A percentile compares a stretch with the other conserved stretches of the same genome.
phyloP scores from a whole-genome alignment of 1,140 invertebrate species.

The Drosophila saltans region DNA sequence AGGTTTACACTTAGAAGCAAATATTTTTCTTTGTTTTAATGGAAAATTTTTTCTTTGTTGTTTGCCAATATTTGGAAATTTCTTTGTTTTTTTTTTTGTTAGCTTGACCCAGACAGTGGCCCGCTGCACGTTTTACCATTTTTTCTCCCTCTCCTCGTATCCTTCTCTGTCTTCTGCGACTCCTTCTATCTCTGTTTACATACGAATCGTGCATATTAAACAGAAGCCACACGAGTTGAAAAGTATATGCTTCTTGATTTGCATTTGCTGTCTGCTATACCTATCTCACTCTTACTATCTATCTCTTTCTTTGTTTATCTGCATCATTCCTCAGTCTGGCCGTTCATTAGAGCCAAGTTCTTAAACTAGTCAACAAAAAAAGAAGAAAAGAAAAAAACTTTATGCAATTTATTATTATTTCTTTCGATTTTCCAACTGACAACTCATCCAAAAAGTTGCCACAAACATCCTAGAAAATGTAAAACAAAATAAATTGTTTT shows the following conservation, averaged over 20 bases:
- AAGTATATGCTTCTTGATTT: constrained; percentile 23
- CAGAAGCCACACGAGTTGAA: constrained; percentile 41
- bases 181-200: constrained; percentile 1
- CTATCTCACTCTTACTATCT: not conserved
- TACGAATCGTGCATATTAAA: constrained; percentile 53
- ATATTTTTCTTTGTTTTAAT: too few species aligned
- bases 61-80: not conserved
- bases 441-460: not conserved
- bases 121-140: not conserved
- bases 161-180: not conserved
- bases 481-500: not conserved
- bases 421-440: not conserved
- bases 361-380: not conserved
- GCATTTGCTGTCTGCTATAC: constrained; percentile 2
- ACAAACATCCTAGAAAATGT: not conserved
- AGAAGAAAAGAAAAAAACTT: not conserved
- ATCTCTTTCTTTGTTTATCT: not conserved
- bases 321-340: not conserved
- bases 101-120: not conserved
- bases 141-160: not conserved
- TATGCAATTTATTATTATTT: not conserved
- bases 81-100: not conserved
- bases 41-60: too few species aligned
- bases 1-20: too few species aligned
- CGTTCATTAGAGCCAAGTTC: not conserved